Evolutionary conservation across 2,113 vertebrate genomes (phyloP).

Genomic region (Ia io): DNA sequence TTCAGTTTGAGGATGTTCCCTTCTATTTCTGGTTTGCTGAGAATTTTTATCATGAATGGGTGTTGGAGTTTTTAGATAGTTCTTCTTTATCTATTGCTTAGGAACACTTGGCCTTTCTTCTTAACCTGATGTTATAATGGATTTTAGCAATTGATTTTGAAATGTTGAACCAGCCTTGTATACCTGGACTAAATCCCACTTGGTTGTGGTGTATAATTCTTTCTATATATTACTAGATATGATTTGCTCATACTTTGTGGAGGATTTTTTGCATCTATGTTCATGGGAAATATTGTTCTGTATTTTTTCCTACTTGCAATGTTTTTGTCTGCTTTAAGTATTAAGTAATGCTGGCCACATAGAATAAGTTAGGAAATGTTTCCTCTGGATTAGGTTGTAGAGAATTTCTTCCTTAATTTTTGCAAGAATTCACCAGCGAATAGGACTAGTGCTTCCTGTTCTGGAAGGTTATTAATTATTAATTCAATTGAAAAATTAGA

Average conservation of each 20-base stretch:
- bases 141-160: not conserved
- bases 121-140: not conserved
- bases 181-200: not conserved
- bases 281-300: not conserved
- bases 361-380: not conserved
- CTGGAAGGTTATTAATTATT: not conserved
- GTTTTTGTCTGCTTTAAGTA: not conserved
- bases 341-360: not conserved
- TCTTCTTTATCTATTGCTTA: not conserved
- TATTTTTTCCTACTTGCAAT: not conserved
- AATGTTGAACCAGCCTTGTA: not conserved
- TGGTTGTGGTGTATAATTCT: not conserved
- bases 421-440: not conserved
- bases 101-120: not conserved
- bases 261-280: not conserved
- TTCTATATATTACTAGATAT: not conserved
- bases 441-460: not conserved
- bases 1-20: not conserved
- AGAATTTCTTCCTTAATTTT: constrained; percentile 6
- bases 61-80: not conserved
- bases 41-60: not conserved
- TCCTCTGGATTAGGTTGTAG: not conserved
- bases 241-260: not conserved
- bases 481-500: not conserved
- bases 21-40: not conserved